Base-by-base conservation (phyloP, 2,888 invertebrate genomes). In the Hydroisotoma schaefferi region DNA sequence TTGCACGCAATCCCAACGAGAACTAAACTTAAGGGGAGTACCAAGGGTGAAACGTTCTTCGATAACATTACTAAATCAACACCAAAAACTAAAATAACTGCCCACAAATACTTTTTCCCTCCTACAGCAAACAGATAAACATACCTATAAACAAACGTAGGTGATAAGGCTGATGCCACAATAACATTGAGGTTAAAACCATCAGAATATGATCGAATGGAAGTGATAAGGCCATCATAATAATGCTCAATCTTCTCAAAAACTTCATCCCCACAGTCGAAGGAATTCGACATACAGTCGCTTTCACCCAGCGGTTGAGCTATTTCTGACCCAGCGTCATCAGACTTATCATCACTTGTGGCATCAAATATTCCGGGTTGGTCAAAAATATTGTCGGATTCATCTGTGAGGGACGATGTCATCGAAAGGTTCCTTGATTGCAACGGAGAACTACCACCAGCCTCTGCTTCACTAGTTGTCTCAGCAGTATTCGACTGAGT, bases 1-100 rank as follows among this genome's bases (percentile, higher is more conserved):
- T n/a, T 84, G 76, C 37, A 83, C 80, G 61, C 82, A 79, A 74
- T 84, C 85, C 67, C 79, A 82, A 40, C 77, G 76, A 67, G 84
- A 81, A 70, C 82, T 83, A 43, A 76, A 75, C 20, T 76, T 76
- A 5, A 80, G 69, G 12, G 75, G 63, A 22, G 74, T 57, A 4
- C 74, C 73, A 40, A 74, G 74, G 25, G 67, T 69, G 44, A 78
- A 71, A 2, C 74, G 75, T 59, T 74, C 70, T 55, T 72, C 71
- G 20, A 76, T 51, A 0, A 78, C 72, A 68, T 77, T 74, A 15
- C 73, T 73, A 20, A 27, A 47, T 40, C n/a, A 57, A 20, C 15
- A 43, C 38, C 43, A 46, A 46, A 22, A 20, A 23, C n/a, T 43
- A 10, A 33, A 10, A 33, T 33, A 33, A 10, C 6, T 15, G 15